Evolutionary conservation across 2,888 invertebrate genomes (phyloP).

Genomic region (Ennomos fuscantarius): DNA sequence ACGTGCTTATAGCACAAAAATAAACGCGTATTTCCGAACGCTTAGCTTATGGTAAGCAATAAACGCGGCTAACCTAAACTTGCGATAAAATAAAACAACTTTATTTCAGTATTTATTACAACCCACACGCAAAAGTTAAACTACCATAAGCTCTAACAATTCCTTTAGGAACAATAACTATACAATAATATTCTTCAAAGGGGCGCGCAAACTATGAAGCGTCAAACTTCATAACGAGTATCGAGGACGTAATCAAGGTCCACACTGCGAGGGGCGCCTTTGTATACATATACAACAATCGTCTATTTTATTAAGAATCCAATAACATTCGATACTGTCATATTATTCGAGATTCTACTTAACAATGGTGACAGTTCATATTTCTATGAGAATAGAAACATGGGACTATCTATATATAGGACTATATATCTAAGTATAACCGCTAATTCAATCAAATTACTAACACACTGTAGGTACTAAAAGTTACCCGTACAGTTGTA

Average conservation of each 20-base stretch:
- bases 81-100: constrained; percentile 16
- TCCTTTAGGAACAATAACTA: constrained; percentile 46
- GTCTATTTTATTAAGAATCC: no score
- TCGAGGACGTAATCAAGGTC: constrained; percentile 17
- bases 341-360: no score
- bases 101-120: constrained; percentile 16
- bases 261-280: background rate
- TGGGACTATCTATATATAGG: no score
- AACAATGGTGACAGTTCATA: no score
- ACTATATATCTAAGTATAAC: no score
- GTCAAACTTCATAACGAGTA: constrained; percentile 73
- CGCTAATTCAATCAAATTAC: no score
- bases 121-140: constrained; percentile 41
- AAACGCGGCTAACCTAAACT: constrained; percentile 7
- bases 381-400: no score
- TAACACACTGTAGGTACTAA: no score
- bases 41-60: constrained; percentile 4
- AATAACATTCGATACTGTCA: no score
- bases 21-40: background rate
- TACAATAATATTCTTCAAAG: constrained; percentile 69
- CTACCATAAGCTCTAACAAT: constrained; percentile 26
- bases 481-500: no score
- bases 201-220: constrained; percentile 60
- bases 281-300: no score
- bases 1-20: background rate